Percentiles rank a stretch among this genome's conserved stretches.
Evolutionary conservation across 2,888 invertebrate species (phyloP).

Genomic region (Aquatica leii): DNA sequence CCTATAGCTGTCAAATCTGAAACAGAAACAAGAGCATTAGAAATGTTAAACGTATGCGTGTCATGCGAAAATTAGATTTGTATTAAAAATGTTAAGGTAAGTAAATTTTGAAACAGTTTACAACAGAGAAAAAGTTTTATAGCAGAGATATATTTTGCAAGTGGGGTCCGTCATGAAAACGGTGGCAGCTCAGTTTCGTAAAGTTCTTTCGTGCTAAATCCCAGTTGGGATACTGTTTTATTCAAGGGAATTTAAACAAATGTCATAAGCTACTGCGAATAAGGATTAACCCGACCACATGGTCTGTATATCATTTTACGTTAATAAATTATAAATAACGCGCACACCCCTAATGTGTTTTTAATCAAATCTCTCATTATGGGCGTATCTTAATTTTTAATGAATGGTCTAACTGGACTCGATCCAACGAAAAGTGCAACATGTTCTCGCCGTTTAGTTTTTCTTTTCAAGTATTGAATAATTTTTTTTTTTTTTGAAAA

Average conservation of each 20-base stretch:
- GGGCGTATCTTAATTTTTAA: slow-evolving; percentile 61
- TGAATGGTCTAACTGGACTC: slow-evolving; percentile 50
- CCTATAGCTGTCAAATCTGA: slow-evolving; percentile 55
- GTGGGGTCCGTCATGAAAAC: slow-evolving; percentile 28
- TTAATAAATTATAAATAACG: slow-evolving; percentile 50
- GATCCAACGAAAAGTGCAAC: slow-evolving; percentile 29
- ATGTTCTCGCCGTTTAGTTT: slow-evolving; percentile 6
- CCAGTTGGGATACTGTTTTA: slow-evolving; percentile 39
- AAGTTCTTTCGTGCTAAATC: slow-evolving; percentile 35
- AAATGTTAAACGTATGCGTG: background rate
- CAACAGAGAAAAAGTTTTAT: slow-evolving; percentile 8
- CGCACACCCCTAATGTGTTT: slow-evolving; percentile 59
- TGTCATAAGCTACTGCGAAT: slow-evolving; percentile 35
- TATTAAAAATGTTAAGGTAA: slow-evolving; percentile 12
- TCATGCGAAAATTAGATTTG: background rate
- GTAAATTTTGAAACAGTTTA: slow-evolving; percentile 9
- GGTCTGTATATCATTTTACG: slow-evolving; percentile 41
- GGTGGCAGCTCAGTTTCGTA: slow-evolving; percentile 30
- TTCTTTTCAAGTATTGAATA: background rate
- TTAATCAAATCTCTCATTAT: slow-evolving; percentile 62
- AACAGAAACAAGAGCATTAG: slow-evolving; percentile 45
- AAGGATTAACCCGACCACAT: slow-evolving; percentile 42
- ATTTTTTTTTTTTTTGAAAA: slow-evolving; percentile 23
- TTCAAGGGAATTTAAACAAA: slow-evolving; percentile 37
- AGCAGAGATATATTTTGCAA: slow-evolving; percentile 16